Conservation (phyloP, 2,888 invertebrate genomes). For the Bembecia ichneumoniformis region DNA sequence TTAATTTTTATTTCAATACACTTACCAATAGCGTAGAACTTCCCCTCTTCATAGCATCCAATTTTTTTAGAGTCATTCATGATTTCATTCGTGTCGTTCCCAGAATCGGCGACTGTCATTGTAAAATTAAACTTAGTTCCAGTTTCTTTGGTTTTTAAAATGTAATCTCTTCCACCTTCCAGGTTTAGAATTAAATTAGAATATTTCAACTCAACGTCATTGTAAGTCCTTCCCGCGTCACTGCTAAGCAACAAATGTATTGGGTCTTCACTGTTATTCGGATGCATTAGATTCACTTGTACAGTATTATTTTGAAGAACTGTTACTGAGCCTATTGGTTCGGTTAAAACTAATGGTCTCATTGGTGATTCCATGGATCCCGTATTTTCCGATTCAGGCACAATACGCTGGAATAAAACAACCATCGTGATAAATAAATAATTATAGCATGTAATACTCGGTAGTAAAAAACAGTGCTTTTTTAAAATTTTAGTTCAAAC, state of each 20-base stretch:
- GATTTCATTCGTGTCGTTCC: conserved; percentile 27
- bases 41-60: conserved; percentile 50
- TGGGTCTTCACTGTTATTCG: conserved; percentile 46
- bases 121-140: conserved; percentile 64
- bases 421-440: background rate
- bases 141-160: conserved; percentile 61
- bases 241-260: conserved; percentile 52
- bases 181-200: conserved; percentile 54
- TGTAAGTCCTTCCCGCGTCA: conserved; percentile 49
- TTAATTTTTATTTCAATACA: background rate
- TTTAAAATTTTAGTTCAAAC: too few relatives aligned
- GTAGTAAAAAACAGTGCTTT: background rate
- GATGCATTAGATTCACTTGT: conserved; percentile 55
- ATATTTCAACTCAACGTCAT: conserved; percentile 49
- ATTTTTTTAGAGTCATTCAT: conserved; percentile 25
- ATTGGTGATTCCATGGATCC: conserved; percentile 15
- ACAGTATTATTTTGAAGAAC: conserved; percentile 63
- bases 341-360: conserved; percentile 39
- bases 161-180: conserved; percentile 55
- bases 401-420: background rate
- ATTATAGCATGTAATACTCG: background rate
- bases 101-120: conserved; percentile 37
- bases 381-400: background rate
- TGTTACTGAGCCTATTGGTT: conserved; percentile 61
- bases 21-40: conserved; percentile 56